Evolutionary conservation across 2,797 vertebrate species (phyloP).

Genomic region (Danio jaintianensis): DNA sequence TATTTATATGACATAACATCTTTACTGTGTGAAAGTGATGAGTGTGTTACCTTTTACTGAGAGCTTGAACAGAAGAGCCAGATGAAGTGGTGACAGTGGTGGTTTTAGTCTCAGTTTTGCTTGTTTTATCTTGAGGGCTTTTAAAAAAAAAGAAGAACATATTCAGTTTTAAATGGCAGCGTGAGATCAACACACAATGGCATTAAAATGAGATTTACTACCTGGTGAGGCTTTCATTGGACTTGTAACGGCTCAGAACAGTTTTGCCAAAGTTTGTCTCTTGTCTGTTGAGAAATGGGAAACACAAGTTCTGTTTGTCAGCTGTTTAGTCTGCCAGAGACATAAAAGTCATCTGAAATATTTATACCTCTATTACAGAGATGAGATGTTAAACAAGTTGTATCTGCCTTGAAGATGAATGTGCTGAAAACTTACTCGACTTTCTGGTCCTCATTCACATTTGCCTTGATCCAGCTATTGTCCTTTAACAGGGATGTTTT

Average conservation of each 20-base stretch:
- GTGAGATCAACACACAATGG: neutral
- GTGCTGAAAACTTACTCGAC: conserved; percentile 69
- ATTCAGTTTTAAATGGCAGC: too few relatives aligned
- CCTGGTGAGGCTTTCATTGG: conserved; percentile 81
- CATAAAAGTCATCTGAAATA: neutral
- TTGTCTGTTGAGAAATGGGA: conserved; percentile 72
- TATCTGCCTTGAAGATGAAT: conserved; percentile 11
- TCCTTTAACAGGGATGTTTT: conserved; percentile 84
- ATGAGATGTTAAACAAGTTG: neutral
- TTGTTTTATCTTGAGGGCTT: conserved; percentile 50
- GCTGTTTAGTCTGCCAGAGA: neutral
- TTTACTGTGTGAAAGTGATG: neutral
- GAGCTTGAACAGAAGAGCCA: conserved; percentile 66
- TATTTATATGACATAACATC: neutral
- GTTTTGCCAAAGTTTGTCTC: conserved; percentile 87
- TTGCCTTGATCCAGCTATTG: conserved; percentile 91
- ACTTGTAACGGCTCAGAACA: conserved; percentile 78
- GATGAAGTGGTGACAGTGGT: conserved; percentile 39
- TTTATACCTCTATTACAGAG: neutral
- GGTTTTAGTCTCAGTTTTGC: conserved; percentile 50
- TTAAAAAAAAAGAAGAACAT: neutral
- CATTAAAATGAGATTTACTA: conserved; percentile 62
- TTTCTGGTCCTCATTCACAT: conserved; percentile 81
- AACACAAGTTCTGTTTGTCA: neutral
- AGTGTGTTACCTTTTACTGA: conserved; percentile 70